These are phyloP conservation scores for Tragelaphus oryx DNA, from an alignment of 2,797 vertebrate species.

Conservation along the genomic window DNA sequence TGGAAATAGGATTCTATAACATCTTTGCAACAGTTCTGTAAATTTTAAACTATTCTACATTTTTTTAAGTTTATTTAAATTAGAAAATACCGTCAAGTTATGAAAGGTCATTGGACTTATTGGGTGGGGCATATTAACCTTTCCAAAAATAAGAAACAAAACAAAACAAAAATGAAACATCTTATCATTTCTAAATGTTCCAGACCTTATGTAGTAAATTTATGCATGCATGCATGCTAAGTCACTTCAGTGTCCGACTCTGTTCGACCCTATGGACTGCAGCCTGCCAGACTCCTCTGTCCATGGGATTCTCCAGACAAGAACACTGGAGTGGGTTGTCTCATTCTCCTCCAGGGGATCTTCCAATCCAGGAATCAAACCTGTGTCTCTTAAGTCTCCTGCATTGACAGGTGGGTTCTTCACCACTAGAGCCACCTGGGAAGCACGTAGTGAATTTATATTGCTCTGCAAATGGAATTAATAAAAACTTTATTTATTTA, in stretches of 20 bases:
- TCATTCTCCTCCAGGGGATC: background rate
- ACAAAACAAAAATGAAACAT: background rate
- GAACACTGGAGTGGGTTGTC: background rate
- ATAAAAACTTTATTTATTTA: background rate
- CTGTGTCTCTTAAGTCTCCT: background rate
- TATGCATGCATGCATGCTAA: background rate
- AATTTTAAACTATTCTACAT: background rate
- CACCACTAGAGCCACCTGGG: background rate
- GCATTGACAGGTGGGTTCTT: background rate
- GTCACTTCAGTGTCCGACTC: background rate
- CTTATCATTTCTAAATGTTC: background rate
- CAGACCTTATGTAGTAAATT: background rate
- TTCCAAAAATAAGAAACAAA: background rate
- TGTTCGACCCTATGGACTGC: background rate
- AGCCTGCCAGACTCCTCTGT: background rate
- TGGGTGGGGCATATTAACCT: background rate
- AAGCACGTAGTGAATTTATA: background rate
- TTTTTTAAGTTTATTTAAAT: background rate
- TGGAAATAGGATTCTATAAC: background rate
- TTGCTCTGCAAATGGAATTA: background rate
- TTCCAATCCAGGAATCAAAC: background rate
- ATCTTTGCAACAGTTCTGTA: background rate
- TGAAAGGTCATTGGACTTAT: background rate
- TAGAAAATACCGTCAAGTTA: background rate
- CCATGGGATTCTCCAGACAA: background rate